A percentile compares a stretch with the other conserved stretches of the same genome.
Evolutionary conservation across 2,888 invertebrate species (phyloP).

Genomic region (Tachystola acroxantha): DNA sequence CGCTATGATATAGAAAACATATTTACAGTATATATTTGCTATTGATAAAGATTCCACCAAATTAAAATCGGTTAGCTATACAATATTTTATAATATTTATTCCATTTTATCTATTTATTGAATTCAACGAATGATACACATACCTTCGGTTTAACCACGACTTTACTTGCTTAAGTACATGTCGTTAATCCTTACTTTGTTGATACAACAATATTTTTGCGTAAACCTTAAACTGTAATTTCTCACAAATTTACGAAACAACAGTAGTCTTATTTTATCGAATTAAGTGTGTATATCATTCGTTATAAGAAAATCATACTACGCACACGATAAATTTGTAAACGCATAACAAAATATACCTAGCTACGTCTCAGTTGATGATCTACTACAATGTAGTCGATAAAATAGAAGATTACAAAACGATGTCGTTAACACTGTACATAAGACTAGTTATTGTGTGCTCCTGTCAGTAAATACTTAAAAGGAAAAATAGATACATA

Average conservation of each 20-base stretch:
- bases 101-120: background rate
- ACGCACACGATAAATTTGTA: slow-evolving; percentile 26
- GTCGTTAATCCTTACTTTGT: too few species aligned
- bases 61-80: slow-evolving; percentile 48
- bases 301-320: slow-evolving; percentile 14
- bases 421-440: slow-evolving; percentile 64
- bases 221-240: too few species aligned
- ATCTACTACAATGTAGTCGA: slow-evolving; percentile 28
- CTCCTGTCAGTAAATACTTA: slow-evolving; percentile 19
- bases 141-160: too few species aligned
- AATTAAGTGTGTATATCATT: slow-evolving; percentile 7
- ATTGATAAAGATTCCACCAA: slow-evolving; percentile 44
- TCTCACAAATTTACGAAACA: too few species aligned
- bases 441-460: slow-evolving; percentile 43
- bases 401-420: slow-evolving; percentile 65
- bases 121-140: background rate
- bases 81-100: slow-evolving; percentile 20
- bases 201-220: too few species aligned
- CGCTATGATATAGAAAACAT: slow-evolving; percentile 49
- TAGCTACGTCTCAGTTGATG: slow-evolving; percentile 48
- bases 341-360: slow-evolving; percentile 58
- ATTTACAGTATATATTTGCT: slow-evolving; percentile 61
- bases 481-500: background rate
- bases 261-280: too few species aligned
- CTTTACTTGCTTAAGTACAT: too few species aligned